phyloP scores from a whole-genome alignment of 2,888 invertebrate species.

The Cosmia pyralina region DNA sequence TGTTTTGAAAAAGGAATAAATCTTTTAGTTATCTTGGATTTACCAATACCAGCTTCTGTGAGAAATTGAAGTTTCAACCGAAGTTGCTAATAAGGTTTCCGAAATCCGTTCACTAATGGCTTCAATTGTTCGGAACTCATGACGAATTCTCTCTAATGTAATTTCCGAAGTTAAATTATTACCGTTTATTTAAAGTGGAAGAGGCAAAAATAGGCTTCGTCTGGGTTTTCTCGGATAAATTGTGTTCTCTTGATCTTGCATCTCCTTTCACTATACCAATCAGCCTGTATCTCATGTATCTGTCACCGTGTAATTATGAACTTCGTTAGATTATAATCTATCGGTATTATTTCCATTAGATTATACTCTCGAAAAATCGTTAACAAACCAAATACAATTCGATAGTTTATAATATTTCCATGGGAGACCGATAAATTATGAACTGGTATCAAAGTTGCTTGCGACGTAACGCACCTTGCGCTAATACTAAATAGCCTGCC shows the following conservation, averaged over 20 bases:
- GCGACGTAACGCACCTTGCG: too few species aligned
- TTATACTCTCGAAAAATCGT: too few species aligned
- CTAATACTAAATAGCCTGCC: too few species aligned
- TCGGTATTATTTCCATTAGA: too few species aligned
- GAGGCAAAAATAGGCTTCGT: neutral
- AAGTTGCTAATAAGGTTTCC: constrained; percentile 38
- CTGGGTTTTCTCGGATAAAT: neutral
- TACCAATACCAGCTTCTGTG: constrained; percentile 6
- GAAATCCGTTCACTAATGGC: constrained; percentile 29
- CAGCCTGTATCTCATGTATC: neutral
- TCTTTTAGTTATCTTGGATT: neutral
- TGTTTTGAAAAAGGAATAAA: neutral
- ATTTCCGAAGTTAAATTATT: constrained; percentile 19
- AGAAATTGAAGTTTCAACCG: constrained; percentile 15
- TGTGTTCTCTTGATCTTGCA: neutral
- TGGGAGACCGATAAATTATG: too few species aligned
- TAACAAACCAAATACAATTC: too few species aligned
- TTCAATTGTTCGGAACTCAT: constrained; percentile 35
- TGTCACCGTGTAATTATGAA: too few species aligned
- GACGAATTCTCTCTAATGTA: constrained; percentile 10
- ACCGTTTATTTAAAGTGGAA: neutral
- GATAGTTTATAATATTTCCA: too few species aligned
- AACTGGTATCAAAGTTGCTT: too few species aligned
- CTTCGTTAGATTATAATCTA: too few species aligned
- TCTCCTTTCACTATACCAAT: neutral